Evolutionary conservation across 2,888 invertebrate genomes (phyloP), one percentile per base, ranked within the genome.

Genomic region (Leptogaster cylindrica): DNA sequence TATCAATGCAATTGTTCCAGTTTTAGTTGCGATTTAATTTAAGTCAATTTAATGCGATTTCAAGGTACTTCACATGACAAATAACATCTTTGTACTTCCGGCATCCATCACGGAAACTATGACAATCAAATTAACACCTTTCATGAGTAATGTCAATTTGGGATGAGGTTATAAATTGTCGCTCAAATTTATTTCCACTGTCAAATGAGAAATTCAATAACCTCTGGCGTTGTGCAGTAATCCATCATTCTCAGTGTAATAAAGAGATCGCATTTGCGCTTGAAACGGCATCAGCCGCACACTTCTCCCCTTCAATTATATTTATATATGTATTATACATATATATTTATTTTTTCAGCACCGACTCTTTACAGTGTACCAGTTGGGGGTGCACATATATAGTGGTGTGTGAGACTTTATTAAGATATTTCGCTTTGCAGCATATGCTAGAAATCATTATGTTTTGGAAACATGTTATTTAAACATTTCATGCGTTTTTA

Each of bases 121-220:
- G 63, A 63, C 63, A 63, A 46, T 20, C 46, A 46, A 46, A 63
- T 63, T 63, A 63, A 44, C 46, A 63, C 46, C 46, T 63, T 31
- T 63, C 27, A n/a, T 63, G 63, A 63, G 5, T 63, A 63, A 63
- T 63, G 63, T 46, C 63, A 63, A 44, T 63, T 25, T 39, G 23
- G 12, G 23, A 16, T 12, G 39, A 25, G 36, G 44, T 63, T 46
- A 63, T 63, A 46, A 63, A 46, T 63, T 46, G 46, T 63, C 46
- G 63, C 46, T 63, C 31, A 63, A 63, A 63, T 63, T 46, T 46
- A 63, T 63, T 63, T 63, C 33, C 63, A 63, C 20, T 46, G 46
- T 46, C 63, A 63, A 46, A 44, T 46, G 46, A 46, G 63, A 44
- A 63, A 63, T 63, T 63, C 63, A 63, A 63, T 63, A 63, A 63